phyloP scores from a whole-genome alignment of 2,888 invertebrate genomes.

The Xestobium rufovillosum region DNA sequence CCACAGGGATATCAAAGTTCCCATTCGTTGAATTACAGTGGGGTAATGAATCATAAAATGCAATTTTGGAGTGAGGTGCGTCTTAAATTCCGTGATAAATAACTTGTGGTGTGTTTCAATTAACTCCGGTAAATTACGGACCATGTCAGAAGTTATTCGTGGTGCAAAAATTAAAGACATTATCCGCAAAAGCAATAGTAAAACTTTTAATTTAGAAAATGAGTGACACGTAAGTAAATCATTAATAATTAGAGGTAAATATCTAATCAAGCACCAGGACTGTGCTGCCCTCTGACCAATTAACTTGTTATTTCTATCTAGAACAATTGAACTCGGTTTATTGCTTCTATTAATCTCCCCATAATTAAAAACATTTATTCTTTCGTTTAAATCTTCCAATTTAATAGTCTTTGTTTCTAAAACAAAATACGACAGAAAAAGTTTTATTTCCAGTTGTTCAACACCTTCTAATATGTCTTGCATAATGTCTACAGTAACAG shows the following conservation, averaged over 20 bases:
- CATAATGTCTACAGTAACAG: too few relatives aligned
- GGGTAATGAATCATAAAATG: constrained; percentile 1
- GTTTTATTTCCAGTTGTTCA: not conserved
- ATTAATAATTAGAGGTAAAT: constrained; percentile 6
- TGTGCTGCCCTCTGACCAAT: constrained; percentile 11
- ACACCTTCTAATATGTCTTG: too few relatives aligned
- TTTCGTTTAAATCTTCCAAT: not conserved
- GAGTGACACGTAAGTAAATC: constrained; percentile 1
- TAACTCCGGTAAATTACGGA: constrained; percentile 1
- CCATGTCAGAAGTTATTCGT: constrained; percentile 1
- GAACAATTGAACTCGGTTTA: not conserved
- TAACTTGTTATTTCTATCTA: constrained; percentile 3
- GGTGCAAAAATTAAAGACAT: constrained; percentile 6
- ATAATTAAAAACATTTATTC: not conserved
- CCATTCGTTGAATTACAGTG: not conserved
- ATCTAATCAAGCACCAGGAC: constrained; percentile 8
- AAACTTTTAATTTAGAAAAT: constrained; percentile 8
- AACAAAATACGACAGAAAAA: not conserved
- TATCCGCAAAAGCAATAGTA: constrained; percentile 4
- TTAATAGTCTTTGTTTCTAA: not conserved
- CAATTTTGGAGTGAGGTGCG: not conserved
- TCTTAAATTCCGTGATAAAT: not conserved
- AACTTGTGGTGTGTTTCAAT: not conserved
- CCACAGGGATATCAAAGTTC: not conserved
- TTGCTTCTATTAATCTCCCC: not conserved